Base-by-base conservation (phyloP, 64 coral and sea anemone genomes). In the Stichodactyla helianthus region DNA sequence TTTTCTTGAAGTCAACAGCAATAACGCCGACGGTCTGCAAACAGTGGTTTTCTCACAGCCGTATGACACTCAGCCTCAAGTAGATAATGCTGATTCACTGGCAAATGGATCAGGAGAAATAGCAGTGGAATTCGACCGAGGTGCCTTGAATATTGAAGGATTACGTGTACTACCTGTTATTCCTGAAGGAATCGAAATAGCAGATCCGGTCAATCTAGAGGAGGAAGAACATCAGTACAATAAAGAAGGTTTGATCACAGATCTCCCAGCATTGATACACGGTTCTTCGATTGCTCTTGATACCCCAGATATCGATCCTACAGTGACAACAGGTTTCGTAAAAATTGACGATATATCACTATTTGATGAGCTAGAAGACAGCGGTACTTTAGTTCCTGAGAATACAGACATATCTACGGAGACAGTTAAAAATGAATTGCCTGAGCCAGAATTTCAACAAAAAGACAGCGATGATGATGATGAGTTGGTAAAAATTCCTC, bases 401-500 rank as follows among this genome's bases (percentile, higher is more conserved):
- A 25, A 74, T 31, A 31, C 26, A 23, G 68, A 74, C 68, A 9
- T 74, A 13, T 74, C 68, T 74, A 26, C 68, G 25, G 68, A 74
- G 4, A 74, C 68, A 13, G 25, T 74, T 9, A 31, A 27, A 31
- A 10, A 74, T 74, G 25, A 74, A 74, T 10, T n/a, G 10, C 13
- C 25, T 2, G 68, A 74, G 11, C 68, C 10, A 28, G 68, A 74
- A 27, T 31, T 74, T 74, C 22, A 31, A 12, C 68, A 74, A 74
- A 74, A 7, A 74, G 68, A 74, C n/a, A 5, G 23, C 27, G 8
- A 74, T 13, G 68, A 74, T 13, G 25, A 74, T 5, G 77, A 62
- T 18, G 77, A 20, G 11, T 82, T 88, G 20, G 59, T 88, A 52
- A 88, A 53, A n/a, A 54, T 88, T 64, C 57, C 77, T 13, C 87